Evolutionary conservation across 2,888 invertebrate genomes (phyloP).

Genomic region (Tipula unca): DNA sequence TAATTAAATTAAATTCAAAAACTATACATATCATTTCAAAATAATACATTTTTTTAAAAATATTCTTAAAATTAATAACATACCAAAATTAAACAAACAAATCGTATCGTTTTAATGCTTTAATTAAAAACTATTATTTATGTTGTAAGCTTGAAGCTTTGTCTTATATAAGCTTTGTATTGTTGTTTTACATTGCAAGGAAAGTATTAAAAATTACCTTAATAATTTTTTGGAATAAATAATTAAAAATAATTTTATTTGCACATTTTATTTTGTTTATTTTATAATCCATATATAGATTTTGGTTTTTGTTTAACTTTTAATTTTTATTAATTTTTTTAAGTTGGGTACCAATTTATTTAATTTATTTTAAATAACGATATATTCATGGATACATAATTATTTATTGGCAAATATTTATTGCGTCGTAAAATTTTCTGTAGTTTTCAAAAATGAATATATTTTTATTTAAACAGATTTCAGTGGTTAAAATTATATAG

Average conservation of each 20-base stretch:
- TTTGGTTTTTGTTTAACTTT: not conserved
- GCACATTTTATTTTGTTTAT: constrained; percentile 1
- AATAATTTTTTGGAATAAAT: not conserved
- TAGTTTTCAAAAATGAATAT: not conserved
- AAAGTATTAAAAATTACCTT: not conserved
- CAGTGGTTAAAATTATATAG: not conserved
- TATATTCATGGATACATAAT: not conserved
- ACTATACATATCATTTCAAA: not conserved
- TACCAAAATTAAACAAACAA: not conserved
- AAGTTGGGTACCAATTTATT: not conserved
- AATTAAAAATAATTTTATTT: not conserved
- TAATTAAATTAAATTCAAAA: not conserved
- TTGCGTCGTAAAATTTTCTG: not conserved
- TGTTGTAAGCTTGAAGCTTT: not conserved
- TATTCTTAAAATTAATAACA: not conserved
- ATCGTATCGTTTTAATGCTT: not conserved
- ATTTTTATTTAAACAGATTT: not conserved
- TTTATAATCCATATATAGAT: constrained; percentile 19
- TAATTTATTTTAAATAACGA: not conserved
- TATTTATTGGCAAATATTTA: not conserved
- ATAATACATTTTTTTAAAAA: not conserved
- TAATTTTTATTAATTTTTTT: not conserved
- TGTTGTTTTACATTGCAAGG: not conserved
- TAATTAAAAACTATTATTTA: not conserved
- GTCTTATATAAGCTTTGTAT: not conserved